phyloP scores from a whole-genome alignment of 2,113 vertebrate species.

The Hemiscyllium ocellatum region DNA sequence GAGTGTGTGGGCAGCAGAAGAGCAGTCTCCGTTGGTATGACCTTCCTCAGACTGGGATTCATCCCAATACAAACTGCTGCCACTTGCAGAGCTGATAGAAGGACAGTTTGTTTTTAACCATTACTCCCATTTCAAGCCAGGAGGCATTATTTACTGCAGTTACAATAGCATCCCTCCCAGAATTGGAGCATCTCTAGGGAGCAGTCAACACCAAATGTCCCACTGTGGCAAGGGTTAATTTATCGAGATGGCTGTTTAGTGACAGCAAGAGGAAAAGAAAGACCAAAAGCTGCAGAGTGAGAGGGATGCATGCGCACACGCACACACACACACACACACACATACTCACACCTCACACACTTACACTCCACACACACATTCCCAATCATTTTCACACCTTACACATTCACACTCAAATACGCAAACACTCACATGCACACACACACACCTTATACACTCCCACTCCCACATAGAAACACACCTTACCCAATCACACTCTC shows the following conservation, averaged over 20 bases:
- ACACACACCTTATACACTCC: not conserved
- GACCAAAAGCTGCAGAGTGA: not conserved
- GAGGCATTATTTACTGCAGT: not conserved
- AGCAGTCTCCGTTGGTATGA: not conserved
- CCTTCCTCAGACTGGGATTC: not conserved
- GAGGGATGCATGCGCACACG: not conserved
- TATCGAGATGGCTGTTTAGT: not conserved
- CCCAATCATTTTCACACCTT: no score
- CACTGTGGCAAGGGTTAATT: not conserved
- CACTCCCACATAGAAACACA: no score
- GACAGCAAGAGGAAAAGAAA: not conserved
- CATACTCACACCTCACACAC: no score
- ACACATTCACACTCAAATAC: not conserved
- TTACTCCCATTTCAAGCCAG: not conserved
- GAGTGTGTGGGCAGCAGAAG: conserved; percentile 1
- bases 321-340: not conserved
- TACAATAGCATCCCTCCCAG: not conserved
- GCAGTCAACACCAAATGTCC: not conserved
- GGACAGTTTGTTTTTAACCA: not conserved
- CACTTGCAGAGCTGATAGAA: not conserved
- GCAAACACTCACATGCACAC: not conserved
- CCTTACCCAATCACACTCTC: no score
- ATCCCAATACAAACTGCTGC: not conserved
- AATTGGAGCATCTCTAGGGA: not conserved
- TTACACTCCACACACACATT: no score